These are phyloP conservation scores for Thaumetopoea pityocampa DNA, from an alignment of 1,140 invertebrate genomes.

Conservation along the genomic window DNA sequence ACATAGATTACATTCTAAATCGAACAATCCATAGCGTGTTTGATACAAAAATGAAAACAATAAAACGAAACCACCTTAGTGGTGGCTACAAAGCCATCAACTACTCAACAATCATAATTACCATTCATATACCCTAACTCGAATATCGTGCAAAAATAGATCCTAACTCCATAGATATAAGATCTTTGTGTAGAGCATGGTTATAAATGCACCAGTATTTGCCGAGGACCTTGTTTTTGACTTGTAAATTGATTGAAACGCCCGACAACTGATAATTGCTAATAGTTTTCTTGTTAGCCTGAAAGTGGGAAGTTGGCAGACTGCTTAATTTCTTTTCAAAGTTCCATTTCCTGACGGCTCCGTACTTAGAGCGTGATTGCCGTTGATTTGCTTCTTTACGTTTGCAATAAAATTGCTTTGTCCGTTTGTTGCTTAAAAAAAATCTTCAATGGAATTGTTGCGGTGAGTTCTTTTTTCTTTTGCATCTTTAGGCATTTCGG, in stretches of 20 bases:
- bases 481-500: no score
- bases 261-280: slow-evolving; percentile 57
- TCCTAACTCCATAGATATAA: slow-evolving; percentile 9
- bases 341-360: slow-evolving; percentile 30
- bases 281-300: slow-evolving; percentile 58
- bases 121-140: no score
- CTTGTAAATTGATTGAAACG: slow-evolving; percentile 63
- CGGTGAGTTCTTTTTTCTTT: not conserved
- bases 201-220: slow-evolving; percentile 26
- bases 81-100: no score
- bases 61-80: no score
- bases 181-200: not conserved
- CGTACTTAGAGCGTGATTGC: slow-evolving; percentile 36
- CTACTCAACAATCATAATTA: no score
- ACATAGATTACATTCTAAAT: no score
- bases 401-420: no score
- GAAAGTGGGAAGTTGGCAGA: slow-evolving; percentile 42
- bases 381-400: no score
- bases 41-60: no score
- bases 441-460: no score
- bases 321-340: slow-evolving; percentile 34
- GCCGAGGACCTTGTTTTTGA: slow-evolving; percentile 42
- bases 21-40: no score
- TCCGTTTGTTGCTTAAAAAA: no score
- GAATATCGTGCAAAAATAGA: slow-evolving; percentile 3